A percentile compares a stretch with the other conserved stretches of the same genome.
Evolutionary conservation across 2,888 invertebrate genomes (phyloP).

Genomic region (Drepanosiphum platanoidis): DNA sequence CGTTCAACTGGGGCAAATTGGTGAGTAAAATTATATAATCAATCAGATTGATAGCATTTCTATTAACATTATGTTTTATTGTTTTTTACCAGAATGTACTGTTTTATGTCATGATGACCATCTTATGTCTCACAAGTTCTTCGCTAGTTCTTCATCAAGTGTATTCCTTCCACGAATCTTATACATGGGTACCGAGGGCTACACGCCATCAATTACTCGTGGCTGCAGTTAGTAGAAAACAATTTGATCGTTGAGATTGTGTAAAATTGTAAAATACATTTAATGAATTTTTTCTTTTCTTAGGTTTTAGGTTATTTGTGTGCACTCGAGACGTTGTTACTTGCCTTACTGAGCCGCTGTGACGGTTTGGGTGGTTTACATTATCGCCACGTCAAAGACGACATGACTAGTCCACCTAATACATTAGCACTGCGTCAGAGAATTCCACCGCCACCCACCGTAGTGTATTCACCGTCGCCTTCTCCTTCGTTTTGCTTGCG

Average conservation of each 20-base stretch:
- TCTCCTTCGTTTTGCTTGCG: slow-evolving; percentile 66
- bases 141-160: slow-evolving; percentile 76
- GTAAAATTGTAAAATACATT: background rate
- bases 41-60: background rate
- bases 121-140: slow-evolving; percentile 77
- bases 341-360: slow-evolving; percentile 72
- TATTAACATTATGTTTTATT: slow-evolving; percentile 35
- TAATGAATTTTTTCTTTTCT: slow-evolving; percentile 63
- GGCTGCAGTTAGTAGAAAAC: slow-evolving; percentile 72
- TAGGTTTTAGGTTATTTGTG: slow-evolving; percentile 74
- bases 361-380: slow-evolving; percentile 69
- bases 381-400: slow-evolving; percentile 74
- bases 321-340: slow-evolving; percentile 72
- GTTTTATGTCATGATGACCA: slow-evolving; percentile 78
- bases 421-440: slow-evolving; percentile 71
- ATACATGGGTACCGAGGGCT: slow-evolving; percentile 77
- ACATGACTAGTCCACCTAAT: slow-evolving; percentile 68
- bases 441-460: slow-evolving; percentile 65
- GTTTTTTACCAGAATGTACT: slow-evolving; percentile 74
- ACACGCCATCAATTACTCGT: slow-evolving; percentile 77
- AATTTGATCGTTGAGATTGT: slow-evolving; percentile 62
- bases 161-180: slow-evolving; percentile 70
- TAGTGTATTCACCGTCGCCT: slow-evolving; percentile 65
- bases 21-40: slow-evolving; percentile 69
- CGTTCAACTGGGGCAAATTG: slow-evolving; percentile 82